Conservation (phyloP, 23 tunicate genomes). For the Corella eumyota region DNA sequence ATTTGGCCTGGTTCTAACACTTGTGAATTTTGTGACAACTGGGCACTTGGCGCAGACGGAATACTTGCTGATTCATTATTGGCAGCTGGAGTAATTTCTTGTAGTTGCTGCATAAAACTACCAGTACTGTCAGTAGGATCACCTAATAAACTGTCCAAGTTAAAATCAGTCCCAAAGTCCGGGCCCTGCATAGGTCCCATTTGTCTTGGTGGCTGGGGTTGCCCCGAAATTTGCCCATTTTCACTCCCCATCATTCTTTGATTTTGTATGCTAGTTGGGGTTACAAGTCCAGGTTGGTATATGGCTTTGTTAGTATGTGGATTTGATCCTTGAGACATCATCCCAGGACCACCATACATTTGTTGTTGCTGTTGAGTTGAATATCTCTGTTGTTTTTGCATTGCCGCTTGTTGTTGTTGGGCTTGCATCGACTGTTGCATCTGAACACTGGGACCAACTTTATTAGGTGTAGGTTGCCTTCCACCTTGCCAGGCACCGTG, state of each 20-base stretch:
- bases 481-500: constrained; percentile 34
- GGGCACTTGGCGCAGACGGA: no score
- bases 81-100: constrained; percentile 40
- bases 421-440: constrained; percentile 4
- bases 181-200: constrained; percentile 1
- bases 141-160: constrained; percentile 66
- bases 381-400: constrained; percentile 9
- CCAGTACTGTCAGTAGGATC: constrained; percentile 45
- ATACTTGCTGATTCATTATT: no score
- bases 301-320: background rate
- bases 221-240: background rate
- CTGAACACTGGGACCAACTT: background rate
- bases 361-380: constrained; percentile 20
- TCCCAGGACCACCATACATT: background rate
- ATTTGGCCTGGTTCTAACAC: background rate
- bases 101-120: constrained; percentile 83
- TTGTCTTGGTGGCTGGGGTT: background rate
- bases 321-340: background rate
- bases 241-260: background rate
- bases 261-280: background rate
- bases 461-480: constrained; percentile 14
- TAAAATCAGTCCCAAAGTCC: constrained; percentile 54
- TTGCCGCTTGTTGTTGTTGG: constrained; percentile 1
- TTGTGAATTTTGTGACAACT: constrained; percentile 1
- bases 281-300: constrained; percentile 1